Evolutionary conservation across 2,888 invertebrate species (phyloP).

Genomic region (Acleris literana): DNA sequence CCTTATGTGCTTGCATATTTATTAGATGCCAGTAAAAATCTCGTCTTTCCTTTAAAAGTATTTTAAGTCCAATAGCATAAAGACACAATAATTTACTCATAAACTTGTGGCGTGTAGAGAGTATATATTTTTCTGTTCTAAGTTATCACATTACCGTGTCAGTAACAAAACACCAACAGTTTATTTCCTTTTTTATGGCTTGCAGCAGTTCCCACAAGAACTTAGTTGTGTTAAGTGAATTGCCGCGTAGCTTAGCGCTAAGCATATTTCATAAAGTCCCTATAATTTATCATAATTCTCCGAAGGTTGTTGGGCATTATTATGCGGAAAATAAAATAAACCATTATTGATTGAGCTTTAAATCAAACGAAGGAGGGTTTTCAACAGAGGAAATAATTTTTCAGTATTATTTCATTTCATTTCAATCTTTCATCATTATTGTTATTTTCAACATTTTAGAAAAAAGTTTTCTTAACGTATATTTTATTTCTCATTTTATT

Average conservation of each 20-base stretch:
- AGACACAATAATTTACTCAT: no score
- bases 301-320: background rate
- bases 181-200: slow-evolving; percentile 35
- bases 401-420: no score
- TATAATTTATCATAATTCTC: background rate
- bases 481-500: no score
- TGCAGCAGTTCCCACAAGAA: slow-evolving; percentile 41
- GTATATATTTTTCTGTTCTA: slow-evolving; percentile 4
- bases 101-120: no score
- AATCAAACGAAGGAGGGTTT: background rate
- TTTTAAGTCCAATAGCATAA: no score
- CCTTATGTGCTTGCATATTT: no score
- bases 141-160: slow-evolving; percentile 21
- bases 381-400: no score
- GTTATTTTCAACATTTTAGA: no score
- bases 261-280: slow-evolving; percentile 1
- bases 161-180: slow-evolving; percentile 40
- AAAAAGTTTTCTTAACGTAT: no score
- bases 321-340: background rate
- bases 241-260: slow-evolving; percentile 26
- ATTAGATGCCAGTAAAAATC: no score
- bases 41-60: no score
- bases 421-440: no score
- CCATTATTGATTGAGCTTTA: background rate
- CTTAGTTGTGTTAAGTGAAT: slow-evolving; percentile 42